Evolutionary conservation across 2,113 vertebrate genomes (phyloP).

Genomic region (Hippotragus niger): DNA sequence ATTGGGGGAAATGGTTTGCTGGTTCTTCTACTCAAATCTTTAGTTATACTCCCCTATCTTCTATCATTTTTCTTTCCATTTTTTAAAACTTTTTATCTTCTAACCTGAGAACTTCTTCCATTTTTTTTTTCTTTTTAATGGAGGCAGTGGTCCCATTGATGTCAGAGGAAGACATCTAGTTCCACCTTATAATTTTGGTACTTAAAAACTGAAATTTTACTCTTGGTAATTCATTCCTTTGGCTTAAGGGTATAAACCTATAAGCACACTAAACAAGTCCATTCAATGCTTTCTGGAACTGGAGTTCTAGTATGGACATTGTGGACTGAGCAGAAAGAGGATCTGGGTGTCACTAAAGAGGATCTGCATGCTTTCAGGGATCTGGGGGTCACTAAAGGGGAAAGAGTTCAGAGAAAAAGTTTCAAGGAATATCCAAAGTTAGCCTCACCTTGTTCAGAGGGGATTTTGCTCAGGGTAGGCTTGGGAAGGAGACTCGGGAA

Average conservation of each 20-base stretch:
- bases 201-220: not conserved
- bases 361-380: not conserved
- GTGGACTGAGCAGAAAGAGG: not conserved
- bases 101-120: not conserved
- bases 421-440: not conserved
- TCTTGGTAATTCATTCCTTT: not conserved
- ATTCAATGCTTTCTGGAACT: not conserved
- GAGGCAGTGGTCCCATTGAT: not conserved
- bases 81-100: not conserved
- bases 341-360: not conserved
- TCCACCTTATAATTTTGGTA: not conserved
- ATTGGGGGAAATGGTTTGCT: not conserved
- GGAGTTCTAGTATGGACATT: not conserved
- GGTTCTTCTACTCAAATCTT: not conserved
- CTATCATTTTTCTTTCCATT: not conserved
- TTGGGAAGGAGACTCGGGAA: not conserved
- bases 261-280: not conserved
- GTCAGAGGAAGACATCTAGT: not conserved
- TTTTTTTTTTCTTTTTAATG: not conserved
- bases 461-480: not conserved
- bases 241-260: not conserved
- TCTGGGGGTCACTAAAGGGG: not conserved
- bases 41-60: not conserved
- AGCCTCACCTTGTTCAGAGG: not conserved
- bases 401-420: not conserved